These are phyloP conservation scores for Corydoras sp. DNA, from an alignment of 2,113 vertebrate genomes.

Conservation along the genomic window DNA sequence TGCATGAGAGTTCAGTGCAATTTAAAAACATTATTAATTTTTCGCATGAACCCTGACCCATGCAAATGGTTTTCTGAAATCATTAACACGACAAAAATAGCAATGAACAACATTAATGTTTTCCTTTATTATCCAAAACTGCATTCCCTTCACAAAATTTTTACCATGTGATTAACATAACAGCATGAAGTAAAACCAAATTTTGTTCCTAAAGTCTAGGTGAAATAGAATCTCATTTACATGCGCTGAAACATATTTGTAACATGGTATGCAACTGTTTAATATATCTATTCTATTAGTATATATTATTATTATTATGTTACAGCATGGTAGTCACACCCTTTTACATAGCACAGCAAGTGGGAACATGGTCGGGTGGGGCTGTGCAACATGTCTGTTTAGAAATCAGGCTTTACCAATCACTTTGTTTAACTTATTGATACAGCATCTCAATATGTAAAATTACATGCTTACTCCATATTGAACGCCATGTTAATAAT, in stretches of 20 bases:
- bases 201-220: too few species aligned
- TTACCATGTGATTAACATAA: too few species aligned
- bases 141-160: too few species aligned
- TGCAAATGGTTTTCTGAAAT: not conserved
- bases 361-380: slow-evolving; percentile 49
- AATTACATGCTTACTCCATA: not conserved
- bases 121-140: not conserved
- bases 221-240: too few species aligned
- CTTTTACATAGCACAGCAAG: slow-evolving; percentile 43
- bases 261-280: too few species aligned
- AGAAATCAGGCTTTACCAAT: not conserved
- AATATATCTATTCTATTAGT: too few species aligned
- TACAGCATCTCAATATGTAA: not conserved
- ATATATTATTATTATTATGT: not conserved
- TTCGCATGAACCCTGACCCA: not conserved
- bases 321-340: not conserved
- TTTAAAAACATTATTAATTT: not conserved
- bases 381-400: not conserved
- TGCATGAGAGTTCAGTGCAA: not conserved
- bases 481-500: slow-evolving; percentile 9
- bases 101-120: not conserved
- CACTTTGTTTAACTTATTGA: not conserved
- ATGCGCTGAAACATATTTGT: too few species aligned
- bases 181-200: too few species aligned
- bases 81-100: not conserved